Percentiles rank a stretch among this genome's conserved stretches.
phyloP scores from a whole-genome alignment of 35 echinoderm and acorn worm species.

The Antedon bifida region DNA sequence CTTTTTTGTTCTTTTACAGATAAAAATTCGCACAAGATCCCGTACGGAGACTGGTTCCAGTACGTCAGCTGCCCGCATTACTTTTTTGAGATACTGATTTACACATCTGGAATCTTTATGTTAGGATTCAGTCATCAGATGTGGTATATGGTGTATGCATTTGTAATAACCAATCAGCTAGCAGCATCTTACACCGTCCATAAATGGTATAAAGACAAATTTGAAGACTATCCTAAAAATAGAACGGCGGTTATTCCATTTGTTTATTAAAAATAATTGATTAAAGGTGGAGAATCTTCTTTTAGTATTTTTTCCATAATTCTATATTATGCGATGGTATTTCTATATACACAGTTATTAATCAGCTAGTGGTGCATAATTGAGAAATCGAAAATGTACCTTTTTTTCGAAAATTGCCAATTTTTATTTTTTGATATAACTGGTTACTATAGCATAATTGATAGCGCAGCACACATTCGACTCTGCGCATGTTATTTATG shows the following conservation, averaged over 20 bases:
- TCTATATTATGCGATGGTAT: too few relatives aligned
- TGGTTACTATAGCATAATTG: too few relatives aligned
- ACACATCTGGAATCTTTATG: slow-evolving; percentile 27
- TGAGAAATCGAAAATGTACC: too few relatives aligned
- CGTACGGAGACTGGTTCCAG: slow-evolving; percentile 88
- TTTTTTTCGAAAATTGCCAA: too few relatives aligned
- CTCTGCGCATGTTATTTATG: too few relatives aligned
- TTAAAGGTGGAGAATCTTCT: too few relatives aligned
- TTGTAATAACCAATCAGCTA: slow-evolving; percentile 63
- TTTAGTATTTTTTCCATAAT: too few relatives aligned
- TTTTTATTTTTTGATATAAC: too few relatives aligned
- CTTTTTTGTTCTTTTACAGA: slow-evolving; percentile 16
- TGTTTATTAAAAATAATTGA: neutral
- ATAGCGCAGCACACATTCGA: too few relatives aligned
- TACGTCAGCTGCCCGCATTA: slow-evolving; percentile 82
- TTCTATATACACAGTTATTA: too few relatives aligned
- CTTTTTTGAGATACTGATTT: slow-evolving; percentile 68
- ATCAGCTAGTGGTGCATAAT: too few relatives aligned
- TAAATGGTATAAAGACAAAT: slow-evolving; percentile 54
- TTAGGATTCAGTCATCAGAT: slow-evolving; percentile 44
- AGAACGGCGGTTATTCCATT: slow-evolving; percentile 72
- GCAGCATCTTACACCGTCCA: slow-evolving; percentile 33
- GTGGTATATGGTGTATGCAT: slow-evolving; percentile 33
- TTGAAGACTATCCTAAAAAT: slow-evolving; percentile 62
- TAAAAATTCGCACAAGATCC: slow-evolving; percentile 66